Conservation (phyloP, 2,888 invertebrate genomes). For the Cynaeus angustus region DNA sequence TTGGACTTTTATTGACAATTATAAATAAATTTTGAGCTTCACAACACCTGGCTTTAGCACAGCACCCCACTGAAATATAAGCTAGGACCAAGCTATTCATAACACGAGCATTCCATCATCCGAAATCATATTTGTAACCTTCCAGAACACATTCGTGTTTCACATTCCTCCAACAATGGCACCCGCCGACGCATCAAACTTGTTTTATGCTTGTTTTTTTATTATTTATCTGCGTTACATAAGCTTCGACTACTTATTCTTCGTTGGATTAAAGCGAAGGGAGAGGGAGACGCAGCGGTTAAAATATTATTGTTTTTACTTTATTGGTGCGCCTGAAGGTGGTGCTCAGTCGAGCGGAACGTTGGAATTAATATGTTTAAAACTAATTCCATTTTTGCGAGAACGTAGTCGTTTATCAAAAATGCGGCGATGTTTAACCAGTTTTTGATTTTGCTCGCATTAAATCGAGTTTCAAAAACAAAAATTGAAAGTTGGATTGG, state of each 20-base stretch:
- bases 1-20: constrained; percentile 48
- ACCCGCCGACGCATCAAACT: constrained; percentile 24
- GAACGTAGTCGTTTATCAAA: too few relatives aligned
- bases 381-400: constrained; percentile 31
- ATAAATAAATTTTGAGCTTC: constrained; percentile 47
- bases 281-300: constrained; percentile 1
- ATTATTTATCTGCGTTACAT: constrained; percentile 11
- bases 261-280: not conserved
- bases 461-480: too few relatives aligned
- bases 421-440: too few relatives aligned
- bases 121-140: constrained; percentile 67
- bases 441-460: too few relatives aligned
- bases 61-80: constrained; percentile 63
- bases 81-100: constrained; percentile 64
- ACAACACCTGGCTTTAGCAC: constrained; percentile 47
- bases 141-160: constrained; percentile 66
- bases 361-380: constrained; percentile 10
- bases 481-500: too few relatives aligned
- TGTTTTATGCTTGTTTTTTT: constrained; percentile 11
- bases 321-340: constrained; percentile 15
- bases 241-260: constrained; percentile 4
- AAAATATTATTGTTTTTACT: constrained; percentile 13
- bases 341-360: constrained; percentile 14
- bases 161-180: constrained; percentile 65
- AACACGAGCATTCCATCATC: constrained; percentile 67